These are phyloP conservation scores for Ranitomeya imitator DNA, from an alignment of 2,113 vertebrate species.

Conservation along the genomic window DNA sequence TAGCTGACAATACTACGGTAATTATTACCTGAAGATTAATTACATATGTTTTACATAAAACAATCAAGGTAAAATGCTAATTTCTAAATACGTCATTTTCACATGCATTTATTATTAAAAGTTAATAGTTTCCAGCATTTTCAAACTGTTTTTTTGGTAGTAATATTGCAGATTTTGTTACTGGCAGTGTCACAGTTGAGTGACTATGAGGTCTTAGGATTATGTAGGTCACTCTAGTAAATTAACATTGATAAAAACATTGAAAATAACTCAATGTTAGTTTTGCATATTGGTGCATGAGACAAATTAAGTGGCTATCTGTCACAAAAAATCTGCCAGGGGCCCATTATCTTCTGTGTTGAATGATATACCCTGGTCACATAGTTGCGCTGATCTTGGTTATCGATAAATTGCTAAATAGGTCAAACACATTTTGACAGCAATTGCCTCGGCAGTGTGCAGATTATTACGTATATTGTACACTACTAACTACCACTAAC, in stretches of 20 bases:
- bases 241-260: constrained; percentile 5
- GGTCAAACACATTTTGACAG: not conserved
- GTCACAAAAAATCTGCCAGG: not conserved
- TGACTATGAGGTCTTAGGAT: not conserved
- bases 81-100: not conserved
- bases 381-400: not conserved
- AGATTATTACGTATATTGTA: not conserved
- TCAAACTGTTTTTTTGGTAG: not conserved
- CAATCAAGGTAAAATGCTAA: not conserved
- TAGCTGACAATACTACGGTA: not conserved
- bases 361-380: not conserved
- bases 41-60: not conserved
- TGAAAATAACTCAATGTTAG: not conserved
- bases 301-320: not conserved
- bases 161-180: not conserved
- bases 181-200: not conserved
- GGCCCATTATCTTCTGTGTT: not conserved
- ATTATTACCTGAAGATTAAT: not conserved
- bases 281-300: too few species aligned
- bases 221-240: not conserved
- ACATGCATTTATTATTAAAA: not conserved
- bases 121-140: not conserved
- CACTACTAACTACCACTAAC: not conserved
- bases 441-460: not conserved
- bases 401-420: not conserved